Evolutionary conservation across 2,797 vertebrate genomes (phyloP), one percentile per base, ranked within the genome.

Genomic region (Cyprinodon diabolis): DNA sequence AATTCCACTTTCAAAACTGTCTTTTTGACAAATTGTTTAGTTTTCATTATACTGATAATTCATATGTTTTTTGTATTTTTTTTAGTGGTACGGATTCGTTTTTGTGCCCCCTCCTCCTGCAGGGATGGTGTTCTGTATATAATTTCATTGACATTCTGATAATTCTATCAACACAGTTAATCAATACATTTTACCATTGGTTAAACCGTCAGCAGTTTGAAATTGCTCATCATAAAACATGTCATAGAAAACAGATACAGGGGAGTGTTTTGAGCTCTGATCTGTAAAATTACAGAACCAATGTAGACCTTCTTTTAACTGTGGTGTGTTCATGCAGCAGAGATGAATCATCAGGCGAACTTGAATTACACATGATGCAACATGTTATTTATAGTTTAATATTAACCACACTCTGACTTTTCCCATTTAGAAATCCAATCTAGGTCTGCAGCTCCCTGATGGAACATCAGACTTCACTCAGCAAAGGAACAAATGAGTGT

Each of bases 401-500:
- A 55, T 48, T 12, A 58, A 62, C 56, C 54, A 77, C 71, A 48
- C 65, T 79, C 71, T 70, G 60, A 58, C 37, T 54, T 60, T 47
- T 25, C n/a, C 25, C 48, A 70, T 80, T 57, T 49, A 54, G 57
- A 78, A 71, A 70, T 37, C 51, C 68, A 54, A 71, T 19, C 51
- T 62, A 23, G 35, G 43, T 63, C 62, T 48, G 13, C 48, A 45
- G 60, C 43, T 72, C 49, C 57, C 52, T n/a, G 23, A 45, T 65
- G 43, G 63, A 48, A 78, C 71, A 69, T 75, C 57, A 78, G 30
- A 57, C 30, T 56, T 74, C 72, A 56, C 66, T 69, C 75, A 52
- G 70, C 45, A 77, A 67, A 73, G 48, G 76, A 73, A 81, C 47
- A 68, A 70, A 58, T 25, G 55, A 70, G 54, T 71, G 69, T 71